Evolutionary conservation across 1,140 invertebrate species (phyloP), one percentile per base, ranked within the genome.

Genomic region (Lutraria rhynchaena): DNA sequence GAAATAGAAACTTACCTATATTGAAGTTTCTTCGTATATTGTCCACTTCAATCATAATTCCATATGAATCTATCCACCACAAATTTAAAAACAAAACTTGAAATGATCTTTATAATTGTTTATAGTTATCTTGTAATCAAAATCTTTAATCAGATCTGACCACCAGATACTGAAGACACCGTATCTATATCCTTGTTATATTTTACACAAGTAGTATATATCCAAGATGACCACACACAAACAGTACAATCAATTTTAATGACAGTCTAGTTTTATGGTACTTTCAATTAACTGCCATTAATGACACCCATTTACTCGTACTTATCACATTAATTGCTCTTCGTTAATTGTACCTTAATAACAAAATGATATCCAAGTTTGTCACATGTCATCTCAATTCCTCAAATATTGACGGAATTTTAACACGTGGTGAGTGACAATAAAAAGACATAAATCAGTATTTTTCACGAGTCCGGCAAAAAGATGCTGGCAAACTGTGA

Each of bases 321-420:
- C 27, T 77, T 67, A 77, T 60, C 75, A 77, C 75, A 67, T 67
- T 71, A 53, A 77, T 76, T 76, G 46, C 74, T 53, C 74, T 29
- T 76, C 27, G 65, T 67, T 67, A 37, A 22, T 41, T n/a, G n/a
- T n/a, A n/a, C 53, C 19, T 67, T 53, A 55, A 53, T 55, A n/a
- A 0, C 57, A 19, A 19, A 44, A 37, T 57, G 58, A 77, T 63
- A 44, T 41, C n/a, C 61, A 31, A 55, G 58, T 67, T 77, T 77
- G 75, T 77, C 75, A 58, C 75, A 61, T 77, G 75, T 77, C 75
- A 65, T 65, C 33, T 51, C n/a, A 49, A 61, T 37, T 29, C 0
- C 35, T 55, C n/a, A 3, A 58, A 27, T 27, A 4, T 27, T 53
- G 27, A 27, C 44, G 24, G 73, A 41, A 37, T 11, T 19, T 44